Base-by-base conservation (phyloP, 1,140 invertebrate genomes). In the Leptinotarsa lineolata region DNA sequence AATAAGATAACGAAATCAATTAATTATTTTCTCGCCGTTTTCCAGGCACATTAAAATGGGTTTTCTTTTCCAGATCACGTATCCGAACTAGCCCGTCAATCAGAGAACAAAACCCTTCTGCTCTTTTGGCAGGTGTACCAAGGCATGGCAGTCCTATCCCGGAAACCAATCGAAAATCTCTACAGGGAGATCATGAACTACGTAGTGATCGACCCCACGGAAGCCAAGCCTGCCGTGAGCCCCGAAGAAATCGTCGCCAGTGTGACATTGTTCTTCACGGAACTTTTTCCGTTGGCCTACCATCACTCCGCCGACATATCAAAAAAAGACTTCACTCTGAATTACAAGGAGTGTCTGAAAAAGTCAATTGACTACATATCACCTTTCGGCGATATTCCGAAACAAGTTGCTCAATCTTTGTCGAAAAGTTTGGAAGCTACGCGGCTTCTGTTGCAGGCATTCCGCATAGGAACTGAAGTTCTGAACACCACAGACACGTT, bases 221-320 rank as follows among this genome's bases (percentile, higher is more conserved):
- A 78, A n/a, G 79, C 79, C 18, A 77, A 74, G 46, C 72, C 82
- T 74, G 71, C 83, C 54, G n/a, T 79, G 45, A 79, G 85, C 21
- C 79, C 85, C 22, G 79, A 86, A 15, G 86, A 88, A 54, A 84
- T 88, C 4, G 87, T 90, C 78, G 85, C 87, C n/a, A 89, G 90
- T 8, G 90, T 95, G 4, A 85, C 87, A 44, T 87, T 88, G 21
- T 96, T 96, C 86, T 97, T 96, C 85, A 87, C 89, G n/a, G 87
- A 90, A 18, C 85, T 97, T 2, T 96, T 96, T 83, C 93, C 93
- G 0, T 86, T 94, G 18, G 92, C 94, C 18, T 96, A 95, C 81
- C 92, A 94, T 80, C 90, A 91, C 74, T 84, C 87, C 8, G 81
- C 80, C 39, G 84, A 83, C 46, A 64, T 73, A 20, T 74, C 83